These are phyloP conservation scores for Galeopsomyia nigrocyanea DNA, from an alignment of 2,888 invertebrate species.

Conservation along the genomic window DNA sequence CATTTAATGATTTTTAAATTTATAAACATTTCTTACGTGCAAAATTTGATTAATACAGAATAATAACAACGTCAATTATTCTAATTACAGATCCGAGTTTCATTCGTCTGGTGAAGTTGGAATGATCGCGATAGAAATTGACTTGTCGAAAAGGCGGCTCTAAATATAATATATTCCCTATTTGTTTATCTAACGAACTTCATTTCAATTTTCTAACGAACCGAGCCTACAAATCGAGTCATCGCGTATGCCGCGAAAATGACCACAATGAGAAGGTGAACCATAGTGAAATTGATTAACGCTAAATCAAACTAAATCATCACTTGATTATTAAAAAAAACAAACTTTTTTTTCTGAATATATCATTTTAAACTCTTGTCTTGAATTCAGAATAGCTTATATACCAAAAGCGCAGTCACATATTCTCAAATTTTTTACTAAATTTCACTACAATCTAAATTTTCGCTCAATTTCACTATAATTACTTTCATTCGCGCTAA, in stretches of 20 bases:
- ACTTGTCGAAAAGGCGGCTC: conserved; percentile 42
- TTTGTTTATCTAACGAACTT: conserved; percentile 39
- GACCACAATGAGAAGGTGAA: conserved; percentile 30
- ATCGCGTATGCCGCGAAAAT: conserved; percentile 30
- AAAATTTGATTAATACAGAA: conserved; percentile 3
- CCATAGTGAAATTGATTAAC: conserved; percentile 44
- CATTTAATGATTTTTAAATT: not conserved
- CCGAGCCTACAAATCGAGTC: conserved; percentile 32
- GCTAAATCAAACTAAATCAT: conserved; percentile 25
- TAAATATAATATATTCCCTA: conserved; percentile 50
- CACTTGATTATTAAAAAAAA: not conserved
- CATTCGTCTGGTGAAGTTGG: conserved; percentile 38
- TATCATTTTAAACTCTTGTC: not conserved
- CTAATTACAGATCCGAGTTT: conserved; percentile 37
- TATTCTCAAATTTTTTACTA: conserved; percentile 35
- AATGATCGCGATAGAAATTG: conserved; percentile 46
- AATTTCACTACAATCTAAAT: conserved; percentile 36
- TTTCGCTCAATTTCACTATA: conserved; percentile 40
- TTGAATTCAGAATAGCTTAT: conserved; percentile 1
- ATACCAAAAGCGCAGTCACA: conserved; percentile 36
- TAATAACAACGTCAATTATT: conserved; percentile 1
- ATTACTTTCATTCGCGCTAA: conserved; percentile 36
- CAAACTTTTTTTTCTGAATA: not conserved
- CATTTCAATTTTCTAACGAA: conserved; percentile 41
- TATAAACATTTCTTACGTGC: not conserved